phyloP scores from a whole-genome alignment of 2,797 vertebrate genomes.

The Antrozous pallidus region DNA sequence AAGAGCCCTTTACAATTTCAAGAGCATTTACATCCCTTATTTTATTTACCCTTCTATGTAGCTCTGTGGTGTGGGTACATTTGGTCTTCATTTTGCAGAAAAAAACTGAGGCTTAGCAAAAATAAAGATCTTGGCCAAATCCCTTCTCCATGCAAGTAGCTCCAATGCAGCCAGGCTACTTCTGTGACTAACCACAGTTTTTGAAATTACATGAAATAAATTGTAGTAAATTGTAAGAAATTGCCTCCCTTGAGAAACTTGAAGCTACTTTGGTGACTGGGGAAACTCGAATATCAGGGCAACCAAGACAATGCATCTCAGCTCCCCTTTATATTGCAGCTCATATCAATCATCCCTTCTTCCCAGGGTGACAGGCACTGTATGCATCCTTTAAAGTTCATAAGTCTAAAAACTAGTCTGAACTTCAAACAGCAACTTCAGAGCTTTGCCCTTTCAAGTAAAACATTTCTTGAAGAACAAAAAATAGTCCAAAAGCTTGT shows the following conservation, averaged over 20 bases:
- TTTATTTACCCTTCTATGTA: neutral
- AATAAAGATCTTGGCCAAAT: neutral
- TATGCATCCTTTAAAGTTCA: neutral
- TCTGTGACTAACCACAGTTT: neutral
- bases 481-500: conserved; percentile 66
- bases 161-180: neutral
- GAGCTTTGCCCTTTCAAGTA: conserved; percentile 58
- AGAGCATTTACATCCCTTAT: neutral
- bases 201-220: conserved; percentile 30
- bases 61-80: neutral
- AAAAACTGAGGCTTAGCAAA: neutral
- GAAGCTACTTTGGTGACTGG: neutral
- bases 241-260: neutral
- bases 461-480: conserved; percentile 59
- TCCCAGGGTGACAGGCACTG: neutral
- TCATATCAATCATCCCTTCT: neutral
- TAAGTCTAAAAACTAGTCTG: conserved; percentile 18
- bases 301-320: neutral
- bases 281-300: neutral
- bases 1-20: conserved; percentile 13
- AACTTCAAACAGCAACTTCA: conserved; percentile 40
- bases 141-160: neutral
- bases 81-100: neutral
- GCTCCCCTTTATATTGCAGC: neutral
- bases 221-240: neutral